Conservation (phyloP, 2,797 vertebrate species). For the Melanotaenia parkinsoni region DNA sequence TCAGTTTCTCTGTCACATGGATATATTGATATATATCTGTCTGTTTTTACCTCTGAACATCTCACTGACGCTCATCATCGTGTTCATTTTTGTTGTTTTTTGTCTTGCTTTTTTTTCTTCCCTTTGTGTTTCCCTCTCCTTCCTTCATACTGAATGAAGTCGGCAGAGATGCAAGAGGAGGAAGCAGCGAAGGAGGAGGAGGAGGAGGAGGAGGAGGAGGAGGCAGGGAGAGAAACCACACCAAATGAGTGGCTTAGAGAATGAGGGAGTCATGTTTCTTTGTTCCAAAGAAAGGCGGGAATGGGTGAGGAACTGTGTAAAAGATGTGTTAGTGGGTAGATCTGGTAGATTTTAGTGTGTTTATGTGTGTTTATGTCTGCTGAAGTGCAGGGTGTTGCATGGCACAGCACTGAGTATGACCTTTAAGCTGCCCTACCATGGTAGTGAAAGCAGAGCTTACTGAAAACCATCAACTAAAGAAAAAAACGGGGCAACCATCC, state of each 20-base stretch:
- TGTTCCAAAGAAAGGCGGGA: slow-evolving; percentile 74
- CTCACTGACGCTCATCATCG: slow-evolving; percentile 65
- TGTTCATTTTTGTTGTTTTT: slow-evolving; percentile 68
- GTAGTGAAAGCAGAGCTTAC: neutral
- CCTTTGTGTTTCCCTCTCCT: slow-evolving; percentile 54
- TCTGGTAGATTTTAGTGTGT: slow-evolving; percentile 41
- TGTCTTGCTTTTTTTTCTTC: slow-evolving; percentile 44
- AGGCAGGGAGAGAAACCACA: slow-evolving; percentile 83
- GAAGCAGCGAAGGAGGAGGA: slow-evolving; percentile 73
- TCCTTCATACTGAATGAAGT: slow-evolving; percentile 75
- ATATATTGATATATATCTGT: slow-evolving; percentile 55
- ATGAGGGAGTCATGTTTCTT: slow-evolving; percentile 80
- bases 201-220: slow-evolving; percentile 68
- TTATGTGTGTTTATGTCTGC: slow-evolving; percentile 18
- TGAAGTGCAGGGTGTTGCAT: slow-evolving; percentile 59
- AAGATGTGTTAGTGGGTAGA: slow-evolving; percentile 65
- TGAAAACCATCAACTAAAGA: neutral
- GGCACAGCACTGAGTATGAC: slow-evolving; percentile 51
- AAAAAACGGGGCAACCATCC: neutral
- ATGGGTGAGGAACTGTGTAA: slow-evolving; percentile 81
- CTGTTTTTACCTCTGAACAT: slow-evolving; percentile 37
- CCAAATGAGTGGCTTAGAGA: slow-evolving; percentile 88
- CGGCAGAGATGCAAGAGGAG: slow-evolving; percentile 80
- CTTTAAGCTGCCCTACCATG: slow-evolving; percentile 1
- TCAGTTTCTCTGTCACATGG: slow-evolving; percentile 29